Percentiles rank a stretch among this genome's conserved stretches.
phyloP scores from a whole-genome alignment of 2,113 vertebrate species.

The Ictalurus furcatus region DNA sequence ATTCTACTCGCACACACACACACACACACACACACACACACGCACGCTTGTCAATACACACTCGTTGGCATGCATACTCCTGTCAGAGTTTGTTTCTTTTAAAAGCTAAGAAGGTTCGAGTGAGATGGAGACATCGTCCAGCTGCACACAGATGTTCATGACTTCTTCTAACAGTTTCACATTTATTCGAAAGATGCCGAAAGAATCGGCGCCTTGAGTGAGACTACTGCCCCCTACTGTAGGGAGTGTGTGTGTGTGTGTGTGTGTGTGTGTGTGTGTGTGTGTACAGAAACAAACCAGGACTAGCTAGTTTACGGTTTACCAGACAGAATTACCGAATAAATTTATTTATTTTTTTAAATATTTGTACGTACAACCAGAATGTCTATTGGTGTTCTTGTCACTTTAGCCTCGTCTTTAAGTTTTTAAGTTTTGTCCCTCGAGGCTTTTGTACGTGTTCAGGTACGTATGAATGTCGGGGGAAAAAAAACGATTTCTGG shows the following conservation, averaged over 20 bases:
- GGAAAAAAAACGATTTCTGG: too few relatives aligned
- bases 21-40: background rate
- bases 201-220: background rate
- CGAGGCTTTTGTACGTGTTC: too few relatives aligned
- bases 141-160: slow-evolving; percentile 4
- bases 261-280: too few relatives aligned
- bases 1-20: background rate
- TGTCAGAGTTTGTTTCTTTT: slow-evolving; percentile 1
- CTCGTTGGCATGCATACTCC: background rate
- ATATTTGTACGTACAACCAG: too few relatives aligned
- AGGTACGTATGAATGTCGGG: too few relatives aligned
- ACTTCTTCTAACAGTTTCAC: background rate
- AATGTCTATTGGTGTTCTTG: too few relatives aligned
- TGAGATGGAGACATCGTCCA: background rate
- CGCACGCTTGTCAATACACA: background rate
- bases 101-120: background rate
- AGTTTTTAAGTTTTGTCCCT: too few relatives aligned
- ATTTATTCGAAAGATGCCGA: background rate
- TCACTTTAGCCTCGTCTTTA: too few relatives aligned
- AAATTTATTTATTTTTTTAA: too few relatives aligned
- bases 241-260: background rate
- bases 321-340: too few relatives aligned
- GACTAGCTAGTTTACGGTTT: too few relatives aligned
- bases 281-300: too few relatives aligned
- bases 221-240: background rate